phyloP scores from a whole-genome alignment of 2,797 vertebrate species.

The Echeneis naucrates region DNA sequence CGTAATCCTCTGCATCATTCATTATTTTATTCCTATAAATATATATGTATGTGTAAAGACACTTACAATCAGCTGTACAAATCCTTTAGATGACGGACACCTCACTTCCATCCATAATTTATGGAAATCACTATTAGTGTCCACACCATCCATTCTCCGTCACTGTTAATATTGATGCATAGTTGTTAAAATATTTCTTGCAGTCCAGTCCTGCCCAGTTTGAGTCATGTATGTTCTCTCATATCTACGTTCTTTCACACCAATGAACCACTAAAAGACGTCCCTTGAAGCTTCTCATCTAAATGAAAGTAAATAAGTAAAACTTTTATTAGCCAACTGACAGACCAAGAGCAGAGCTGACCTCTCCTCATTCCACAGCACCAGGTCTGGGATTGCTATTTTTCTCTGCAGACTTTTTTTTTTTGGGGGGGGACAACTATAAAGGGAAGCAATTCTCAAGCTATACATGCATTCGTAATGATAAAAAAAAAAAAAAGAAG shows the following conservation, averaged over 20 bases:
- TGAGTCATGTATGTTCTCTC: background rate
- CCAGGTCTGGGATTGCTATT: slow-evolving; percentile 45
- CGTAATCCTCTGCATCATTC: slow-evolving; percentile 60
- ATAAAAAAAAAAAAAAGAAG: no score
- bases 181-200: slow-evolving; percentile 22
- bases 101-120: slow-evolving; percentile 56
- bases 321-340: slow-evolving; percentile 17
- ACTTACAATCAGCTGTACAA: slow-evolving; percentile 58
- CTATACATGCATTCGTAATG: slow-evolving; percentile 63
- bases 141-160: slow-evolving; percentile 27
- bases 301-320: slow-evolving; percentile 22
- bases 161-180: slow-evolving; percentile 47
- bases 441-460: slow-evolving; percentile 51
- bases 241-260: background rate
- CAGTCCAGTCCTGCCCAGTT: background rate
- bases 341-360: slow-evolving; percentile 6
- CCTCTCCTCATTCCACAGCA: slow-evolving; percentile 1
- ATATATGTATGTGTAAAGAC: slow-evolving; percentile 54
- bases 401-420: slow-evolving; percentile 46
- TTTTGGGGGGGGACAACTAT: slow-evolving; percentile 34
- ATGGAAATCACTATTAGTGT: slow-evolving; percentile 49
- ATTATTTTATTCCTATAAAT: slow-evolving; percentile 63
- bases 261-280: background rate
- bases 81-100: slow-evolving; percentile 52
- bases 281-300: slow-evolving; percentile 2